These are phyloP conservation scores for Gallinago paraguaiae DNA, from an alignment of 2,113 vertebrate species.

Conservation along the genomic window DNA sequence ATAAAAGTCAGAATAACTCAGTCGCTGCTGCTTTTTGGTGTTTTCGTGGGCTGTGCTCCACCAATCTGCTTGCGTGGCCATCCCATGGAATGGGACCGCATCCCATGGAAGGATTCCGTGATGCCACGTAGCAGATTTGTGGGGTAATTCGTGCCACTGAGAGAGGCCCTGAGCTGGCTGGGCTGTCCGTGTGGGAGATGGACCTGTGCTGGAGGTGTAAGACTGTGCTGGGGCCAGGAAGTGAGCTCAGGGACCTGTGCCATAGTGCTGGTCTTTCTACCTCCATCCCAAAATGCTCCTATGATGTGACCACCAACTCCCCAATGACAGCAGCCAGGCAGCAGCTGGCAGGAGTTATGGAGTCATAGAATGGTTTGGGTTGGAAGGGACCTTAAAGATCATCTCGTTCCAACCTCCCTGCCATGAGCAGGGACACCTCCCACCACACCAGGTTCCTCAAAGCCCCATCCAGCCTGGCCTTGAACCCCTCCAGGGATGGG, in stretches of 20 bases:
- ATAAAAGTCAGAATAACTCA: constrained; percentile 83
- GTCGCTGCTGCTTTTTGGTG: neutral
- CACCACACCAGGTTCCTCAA: neutral
- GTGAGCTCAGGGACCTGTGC: neutral
- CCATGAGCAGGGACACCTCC: neutral
- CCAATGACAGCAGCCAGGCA: neutral
- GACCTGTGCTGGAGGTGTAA: neutral
- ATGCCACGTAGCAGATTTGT: neutral
- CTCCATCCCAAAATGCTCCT: neutral
- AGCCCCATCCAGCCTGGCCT: neutral
- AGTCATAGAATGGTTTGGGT: neutral
- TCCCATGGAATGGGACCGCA: too few species aligned
- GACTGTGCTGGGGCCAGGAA: too few species aligned
- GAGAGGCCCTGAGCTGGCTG: neutral
- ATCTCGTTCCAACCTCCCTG: neutral
- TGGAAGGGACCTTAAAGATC: neutral
- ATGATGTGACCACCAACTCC: neutral
- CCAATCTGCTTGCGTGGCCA: neutral
- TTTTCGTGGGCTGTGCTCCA: neutral
- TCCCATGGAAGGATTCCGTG: fast-evolving
- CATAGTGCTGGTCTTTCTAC: neutral
- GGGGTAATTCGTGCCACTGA: neutral
- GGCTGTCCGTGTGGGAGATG: neutral
- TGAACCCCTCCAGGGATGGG: neutral
- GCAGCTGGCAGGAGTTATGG: neutral